These are phyloP conservation scores for Vireo griseus DNA, from an alignment of 2,797 vertebrate genomes.

Conservation along the genomic window DNA sequence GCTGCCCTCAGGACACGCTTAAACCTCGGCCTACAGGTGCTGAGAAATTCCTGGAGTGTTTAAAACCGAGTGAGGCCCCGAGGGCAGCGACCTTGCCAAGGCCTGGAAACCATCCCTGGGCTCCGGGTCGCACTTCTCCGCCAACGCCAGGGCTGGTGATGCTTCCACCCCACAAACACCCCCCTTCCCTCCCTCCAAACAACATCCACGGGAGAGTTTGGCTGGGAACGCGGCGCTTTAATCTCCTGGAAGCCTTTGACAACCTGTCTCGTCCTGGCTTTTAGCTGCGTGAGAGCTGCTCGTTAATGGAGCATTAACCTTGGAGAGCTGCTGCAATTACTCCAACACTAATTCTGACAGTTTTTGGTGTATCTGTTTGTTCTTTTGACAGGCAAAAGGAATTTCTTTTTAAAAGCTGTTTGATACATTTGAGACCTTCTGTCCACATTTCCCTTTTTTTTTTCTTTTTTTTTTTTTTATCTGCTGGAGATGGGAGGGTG, in stretches of 20 bases:
- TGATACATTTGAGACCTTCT: slow-evolving; percentile 65
- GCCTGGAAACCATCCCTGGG: neutral
- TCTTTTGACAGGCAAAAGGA: slow-evolving; percentile 60
- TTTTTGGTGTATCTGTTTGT: slow-evolving; percentile 32
- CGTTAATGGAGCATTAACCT: slow-evolving; percentile 75
- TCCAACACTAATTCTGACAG: slow-evolving; percentile 54
- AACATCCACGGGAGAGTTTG: slow-evolving; percentile 38
- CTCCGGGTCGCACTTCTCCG: fast-evolving
- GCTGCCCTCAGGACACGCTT: neutral
- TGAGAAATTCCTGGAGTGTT: neutral
- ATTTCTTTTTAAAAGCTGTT: slow-evolving; percentile 66
- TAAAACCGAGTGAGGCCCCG: fast-evolving
- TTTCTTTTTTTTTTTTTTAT: neutral
- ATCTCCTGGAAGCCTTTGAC: slow-evolving; percentile 71
- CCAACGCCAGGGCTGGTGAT: neutral
- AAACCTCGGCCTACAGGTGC: neutral
- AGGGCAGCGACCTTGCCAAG: neutral
- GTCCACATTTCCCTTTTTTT: neutral
- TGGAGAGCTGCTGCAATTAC: slow-evolving; percentile 70
- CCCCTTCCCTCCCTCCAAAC: neutral
- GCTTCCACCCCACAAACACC: neutral
- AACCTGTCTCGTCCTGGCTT: slow-evolving; percentile 68
- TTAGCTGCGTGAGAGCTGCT: slow-evolving; percentile 58
- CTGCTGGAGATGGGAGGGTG: neutral
- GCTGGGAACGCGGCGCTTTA: slow-evolving; percentile 58